phyloP scores from a whole-genome alignment of 2,113 vertebrate genomes.

The Rhynchomys soricoides region DNA sequence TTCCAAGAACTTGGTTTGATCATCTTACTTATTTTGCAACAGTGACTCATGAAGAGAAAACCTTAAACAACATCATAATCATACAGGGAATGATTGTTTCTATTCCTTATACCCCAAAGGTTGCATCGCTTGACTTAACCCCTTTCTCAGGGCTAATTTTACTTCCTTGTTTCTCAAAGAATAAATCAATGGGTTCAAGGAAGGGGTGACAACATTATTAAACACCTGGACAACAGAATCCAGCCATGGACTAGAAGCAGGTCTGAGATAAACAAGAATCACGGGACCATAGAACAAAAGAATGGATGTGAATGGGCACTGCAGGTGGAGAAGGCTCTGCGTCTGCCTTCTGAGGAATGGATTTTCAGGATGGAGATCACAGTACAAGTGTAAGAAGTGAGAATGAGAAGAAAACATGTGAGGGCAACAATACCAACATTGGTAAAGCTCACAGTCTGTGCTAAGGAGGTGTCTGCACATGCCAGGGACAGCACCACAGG shows the following conservation, averaged over 20 bases:
- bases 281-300: constrained; percentile 76
- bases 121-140: background rate
- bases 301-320: constrained; percentile 76
- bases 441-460: constrained; percentile 33
- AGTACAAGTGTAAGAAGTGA: constrained; percentile 67
- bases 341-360: constrained; percentile 47
- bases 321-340: constrained; percentile 73
- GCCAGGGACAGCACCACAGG: constrained; percentile 62
- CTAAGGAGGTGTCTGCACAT: constrained; percentile 60
- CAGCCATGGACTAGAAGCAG: constrained; percentile 66
- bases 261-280: constrained; percentile 74
- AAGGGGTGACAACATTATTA: constrained; percentile 66
- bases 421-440: constrained; percentile 5
- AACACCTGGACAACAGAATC: constrained; percentile 66
- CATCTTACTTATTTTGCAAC: background rate
- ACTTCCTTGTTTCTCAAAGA: constrained; percentile 74
- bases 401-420: constrained; percentile 27
- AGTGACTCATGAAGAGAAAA: background rate
- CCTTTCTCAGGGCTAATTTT: constrained; percentile 50
- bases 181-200: constrained; percentile 72
- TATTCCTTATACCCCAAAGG: background rate
- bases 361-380: constrained; percentile 67
- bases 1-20: background rate
- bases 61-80: background rate
- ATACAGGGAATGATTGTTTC: background rate